Evolutionary conservation across 2,888 invertebrate species (phyloP).

Genomic region (Rhagophthalmus giganteus): DNA sequence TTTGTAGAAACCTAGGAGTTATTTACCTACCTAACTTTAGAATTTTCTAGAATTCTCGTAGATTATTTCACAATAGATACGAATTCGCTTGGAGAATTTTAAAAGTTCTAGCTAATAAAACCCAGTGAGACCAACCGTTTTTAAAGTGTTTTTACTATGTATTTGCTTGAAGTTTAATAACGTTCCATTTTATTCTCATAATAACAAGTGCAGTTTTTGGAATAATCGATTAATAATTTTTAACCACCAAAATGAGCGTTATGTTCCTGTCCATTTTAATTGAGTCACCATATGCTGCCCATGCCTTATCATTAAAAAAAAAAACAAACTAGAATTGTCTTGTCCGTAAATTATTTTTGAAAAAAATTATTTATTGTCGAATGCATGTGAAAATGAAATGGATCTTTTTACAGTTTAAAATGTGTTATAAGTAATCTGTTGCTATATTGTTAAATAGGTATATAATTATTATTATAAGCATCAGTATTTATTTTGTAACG

Average conservation of each 20-base stretch:
- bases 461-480: slow-evolving; percentile 37
- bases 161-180: slow-evolving; percentile 25
- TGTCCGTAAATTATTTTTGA: too few species aligned
- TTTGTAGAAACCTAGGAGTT: slow-evolving; percentile 20
- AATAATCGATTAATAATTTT: too few species aligned
- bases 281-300: too few species aligned
- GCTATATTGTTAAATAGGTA: slow-evolving; percentile 52
- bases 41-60: slow-evolving; percentile 27
- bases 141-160: slow-evolving; percentile 46
- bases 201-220: too few species aligned
- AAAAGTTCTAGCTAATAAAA: slow-evolving; percentile 27
- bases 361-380: too few species aligned
- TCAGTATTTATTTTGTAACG: slow-evolving; percentile 22
- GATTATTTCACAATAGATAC: slow-evolving; percentile 25
- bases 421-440: slow-evolving; percentile 49
- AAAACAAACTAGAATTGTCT: neutral
- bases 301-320: slow-evolving; percentile 12
- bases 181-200: slow-evolving; percentile 22
- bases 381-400: slow-evolving; percentile 19
- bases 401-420: slow-evolving; percentile 31
- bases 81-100: slow-evolving; percentile 16
- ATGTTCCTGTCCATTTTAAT: slow-evolving; percentile 6
- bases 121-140: slow-evolving; percentile 54
- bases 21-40: slow-evolving; percentile 23
- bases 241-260: neutral